Conservation (phyloP, 2,113 vertebrate species). For the Sinocyclocheilus grahami region DNA sequence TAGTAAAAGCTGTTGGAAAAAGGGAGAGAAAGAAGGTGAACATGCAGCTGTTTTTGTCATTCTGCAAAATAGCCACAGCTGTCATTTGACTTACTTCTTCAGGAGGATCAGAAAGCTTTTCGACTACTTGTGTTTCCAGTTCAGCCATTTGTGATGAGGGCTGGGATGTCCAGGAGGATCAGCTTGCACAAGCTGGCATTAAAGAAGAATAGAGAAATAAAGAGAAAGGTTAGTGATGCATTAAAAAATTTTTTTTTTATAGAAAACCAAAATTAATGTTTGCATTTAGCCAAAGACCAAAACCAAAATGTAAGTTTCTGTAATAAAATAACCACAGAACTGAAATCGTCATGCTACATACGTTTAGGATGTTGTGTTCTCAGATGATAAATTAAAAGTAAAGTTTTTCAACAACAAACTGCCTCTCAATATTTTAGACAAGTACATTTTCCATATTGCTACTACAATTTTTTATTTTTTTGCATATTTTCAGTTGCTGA, state of each 20-base stretch:
- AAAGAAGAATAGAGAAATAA: neutral
- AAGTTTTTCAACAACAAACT: neutral
- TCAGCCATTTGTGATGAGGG: neutral
- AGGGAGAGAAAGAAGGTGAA: neutral
- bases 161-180: neutral
- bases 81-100: neutral
- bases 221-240: neutral
- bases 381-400: neutral
- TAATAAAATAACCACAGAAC: neutral
- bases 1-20: conserved; percentile 9
- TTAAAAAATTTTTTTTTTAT: neutral
- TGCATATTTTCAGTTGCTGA: neutral
- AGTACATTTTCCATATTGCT: neutral
- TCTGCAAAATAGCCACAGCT: neutral
- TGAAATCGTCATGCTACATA: neutral
- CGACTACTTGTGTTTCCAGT: neutral
- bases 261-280: neutral
- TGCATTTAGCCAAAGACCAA: neutral
- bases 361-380: neutral
- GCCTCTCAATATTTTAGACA: neutral
- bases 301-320: neutral
- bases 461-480: too few species aligned
- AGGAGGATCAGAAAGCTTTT: conserved; percentile 17
- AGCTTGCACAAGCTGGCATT: too few species aligned
- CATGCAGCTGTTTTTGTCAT: neutral